A percentile compares a stretch with the other conserved stretches of the same genome.
Conservation (phyloP, 92 coral and sea anemone genomes). For the Siderastrea radians region DNA sequence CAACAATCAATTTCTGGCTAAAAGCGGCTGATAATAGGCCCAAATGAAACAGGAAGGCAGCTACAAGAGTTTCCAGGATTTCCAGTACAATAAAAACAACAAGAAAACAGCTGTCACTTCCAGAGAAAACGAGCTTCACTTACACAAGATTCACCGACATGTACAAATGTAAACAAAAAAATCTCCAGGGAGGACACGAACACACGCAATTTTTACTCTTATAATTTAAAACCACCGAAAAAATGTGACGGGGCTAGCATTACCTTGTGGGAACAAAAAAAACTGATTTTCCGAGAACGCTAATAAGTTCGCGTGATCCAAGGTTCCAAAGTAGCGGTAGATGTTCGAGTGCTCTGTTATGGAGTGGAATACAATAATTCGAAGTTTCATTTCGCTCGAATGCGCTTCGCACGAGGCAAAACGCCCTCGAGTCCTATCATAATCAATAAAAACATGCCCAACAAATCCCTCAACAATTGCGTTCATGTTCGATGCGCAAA, state of each 20-base stretch:
- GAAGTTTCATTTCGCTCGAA: conserved; percentile 22
- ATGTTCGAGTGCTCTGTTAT: conserved; percentile 36
- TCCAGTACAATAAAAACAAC: conserved; percentile 14
- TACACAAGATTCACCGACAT: conserved; percentile 2
- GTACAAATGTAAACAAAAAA: conserved; percentile 41
- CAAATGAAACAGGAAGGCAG: not conserved
- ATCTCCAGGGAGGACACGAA: conserved; percentile 25
- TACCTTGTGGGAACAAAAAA: not conserved
- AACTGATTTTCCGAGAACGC: not conserved
- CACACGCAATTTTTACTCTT: not conserved
- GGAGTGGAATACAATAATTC: conserved; percentile 24
- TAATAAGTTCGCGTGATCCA: conserved; percentile 32
- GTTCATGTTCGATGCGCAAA: not conserved
- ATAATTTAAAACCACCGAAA: not conserved
- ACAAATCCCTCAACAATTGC: not conserved
- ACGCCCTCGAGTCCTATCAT: not conserved
- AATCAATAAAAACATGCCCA: not conserved
- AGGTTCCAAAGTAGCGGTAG: conserved; percentile 33
- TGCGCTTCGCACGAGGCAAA: not conserved
- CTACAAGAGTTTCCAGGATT: not conserved
- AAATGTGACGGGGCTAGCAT: conserved; percentile 8
- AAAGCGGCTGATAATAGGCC: not conserved
- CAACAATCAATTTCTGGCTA: not conserved
- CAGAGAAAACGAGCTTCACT: conserved; percentile 5
- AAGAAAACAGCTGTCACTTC: conserved; percentile 24